Conservation (phyloP, 64 coral and sea anemone genomes). For the Platygyra sinensis region DNA sequence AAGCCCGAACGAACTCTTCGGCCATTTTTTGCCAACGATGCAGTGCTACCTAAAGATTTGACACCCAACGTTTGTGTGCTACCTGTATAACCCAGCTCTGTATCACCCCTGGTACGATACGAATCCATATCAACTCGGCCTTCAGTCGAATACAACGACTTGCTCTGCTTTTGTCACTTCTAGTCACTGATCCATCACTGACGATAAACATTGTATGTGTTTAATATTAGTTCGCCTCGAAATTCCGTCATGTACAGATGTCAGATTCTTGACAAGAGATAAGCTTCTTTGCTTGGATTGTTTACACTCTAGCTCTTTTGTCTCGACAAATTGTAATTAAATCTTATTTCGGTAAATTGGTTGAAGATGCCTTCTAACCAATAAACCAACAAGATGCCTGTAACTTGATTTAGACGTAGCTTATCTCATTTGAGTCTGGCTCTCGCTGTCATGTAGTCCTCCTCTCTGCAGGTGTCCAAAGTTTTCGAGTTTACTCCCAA, state of each 20-base stretch:
- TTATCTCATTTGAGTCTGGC: too few relatives aligned
- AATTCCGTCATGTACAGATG: not conserved
- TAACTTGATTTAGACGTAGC: too few relatives aligned
- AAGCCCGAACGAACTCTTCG: not conserved
- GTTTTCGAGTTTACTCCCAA: too few relatives aligned
- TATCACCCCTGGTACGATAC: not conserved
- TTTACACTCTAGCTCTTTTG: constrained; percentile 15
- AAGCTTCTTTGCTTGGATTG: not conserved
- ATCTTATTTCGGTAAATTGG: not conserved
- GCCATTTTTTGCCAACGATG: not conserved
- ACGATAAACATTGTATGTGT: not conserved
- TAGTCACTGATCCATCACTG: not conserved
- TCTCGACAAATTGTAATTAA: not conserved
- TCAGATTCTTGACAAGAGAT: constrained; percentile 31
- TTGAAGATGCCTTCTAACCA: not conserved
- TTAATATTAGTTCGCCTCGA: constrained; percentile 9
- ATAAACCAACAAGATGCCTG: not conserved
- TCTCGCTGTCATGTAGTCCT: too few relatives aligned
- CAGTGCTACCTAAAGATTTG: not conserved
- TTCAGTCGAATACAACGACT: not conserved
- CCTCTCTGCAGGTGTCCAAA: too few relatives aligned
- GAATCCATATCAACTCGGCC: not conserved
- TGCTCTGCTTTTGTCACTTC: not conserved
- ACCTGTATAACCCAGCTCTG: not conserved
- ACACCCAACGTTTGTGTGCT: constrained; percentile 11